Evolutionary conservation across 2,797 vertebrate genomes (phyloP).

Genomic region (Antrozous pallidus): DNA sequence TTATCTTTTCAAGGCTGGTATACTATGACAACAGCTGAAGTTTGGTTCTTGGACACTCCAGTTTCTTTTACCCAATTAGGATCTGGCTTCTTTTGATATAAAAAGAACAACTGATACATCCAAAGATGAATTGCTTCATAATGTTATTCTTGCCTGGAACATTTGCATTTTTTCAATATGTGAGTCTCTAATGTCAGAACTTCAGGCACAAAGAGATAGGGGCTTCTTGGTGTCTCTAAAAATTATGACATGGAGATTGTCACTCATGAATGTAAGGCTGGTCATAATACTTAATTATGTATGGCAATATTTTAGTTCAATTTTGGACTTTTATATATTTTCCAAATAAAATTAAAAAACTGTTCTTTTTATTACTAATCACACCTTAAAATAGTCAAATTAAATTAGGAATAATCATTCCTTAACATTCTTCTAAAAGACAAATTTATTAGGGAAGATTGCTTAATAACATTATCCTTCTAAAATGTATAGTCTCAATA

Average conservation of each 20-base stretch:
- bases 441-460: background rate
- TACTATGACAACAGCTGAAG: background rate
- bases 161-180: constrained; percentile 1
- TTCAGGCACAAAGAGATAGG: background rate
- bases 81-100: background rate
- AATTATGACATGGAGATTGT: background rate
- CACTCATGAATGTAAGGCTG: background rate
- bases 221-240: background rate
- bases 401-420: background rate
- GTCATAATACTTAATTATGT: background rate
- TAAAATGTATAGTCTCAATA: constrained; percentile 34
- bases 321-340: background rate
- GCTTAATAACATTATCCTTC: background rate
- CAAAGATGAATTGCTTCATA: background rate
- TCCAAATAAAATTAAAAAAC: background rate
- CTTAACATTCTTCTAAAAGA: background rate
- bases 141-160: background rate
- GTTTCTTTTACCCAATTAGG: background rate
- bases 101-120: background rate
- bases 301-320: background rate
- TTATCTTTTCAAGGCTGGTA: background rate
- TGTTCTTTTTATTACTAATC: background rate
- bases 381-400: constrained; percentile 17
- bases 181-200: background rate
- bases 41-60: background rate